phyloP scores from a whole-genome alignment of 2,888 invertebrate genomes.

The Drosophila trichaetosa region DNA sequence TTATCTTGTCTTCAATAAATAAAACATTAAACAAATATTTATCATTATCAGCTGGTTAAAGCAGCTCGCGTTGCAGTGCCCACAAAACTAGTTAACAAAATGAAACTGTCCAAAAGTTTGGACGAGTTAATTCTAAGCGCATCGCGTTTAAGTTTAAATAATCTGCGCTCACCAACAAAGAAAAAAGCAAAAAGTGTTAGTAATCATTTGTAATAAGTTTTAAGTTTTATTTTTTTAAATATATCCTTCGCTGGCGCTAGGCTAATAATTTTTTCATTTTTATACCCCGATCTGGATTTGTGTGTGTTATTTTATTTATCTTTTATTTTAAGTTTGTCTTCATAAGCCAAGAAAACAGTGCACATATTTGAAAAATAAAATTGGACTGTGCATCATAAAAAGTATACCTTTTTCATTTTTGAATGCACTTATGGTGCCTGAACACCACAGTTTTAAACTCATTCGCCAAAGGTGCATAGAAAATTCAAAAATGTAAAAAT shows the following conservation, averaged over 20 bases:
- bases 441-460: not conserved
- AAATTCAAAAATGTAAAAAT: not conserved
- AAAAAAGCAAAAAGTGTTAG: conserved; percentile 83
- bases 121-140: conserved; percentile 85
- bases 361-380: not conserved
- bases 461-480: not conserved
- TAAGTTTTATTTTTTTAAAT: not conserved
- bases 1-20: conserved; percentile 30
- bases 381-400: not conserved
- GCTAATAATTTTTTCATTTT: not conserved
- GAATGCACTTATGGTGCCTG: not conserved
- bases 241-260: not conserved
- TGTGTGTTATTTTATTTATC: not conserved
- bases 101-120: conserved; percentile 85
- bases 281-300: not conserved
- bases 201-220: conserved; percentile 1
- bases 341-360: not conserved
- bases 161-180: conserved; percentile 80
- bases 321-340: not conserved
- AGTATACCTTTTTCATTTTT: not conserved
- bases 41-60: conserved; percentile 7
- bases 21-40: conserved; percentile 26
- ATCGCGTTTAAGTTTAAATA: conserved; percentile 83
- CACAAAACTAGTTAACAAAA: conserved; percentile 61
- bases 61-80: conserved; percentile 22